Conservation (phyloP, 2,888 invertebrate species). For the Stenotaenia linearis region DNA sequence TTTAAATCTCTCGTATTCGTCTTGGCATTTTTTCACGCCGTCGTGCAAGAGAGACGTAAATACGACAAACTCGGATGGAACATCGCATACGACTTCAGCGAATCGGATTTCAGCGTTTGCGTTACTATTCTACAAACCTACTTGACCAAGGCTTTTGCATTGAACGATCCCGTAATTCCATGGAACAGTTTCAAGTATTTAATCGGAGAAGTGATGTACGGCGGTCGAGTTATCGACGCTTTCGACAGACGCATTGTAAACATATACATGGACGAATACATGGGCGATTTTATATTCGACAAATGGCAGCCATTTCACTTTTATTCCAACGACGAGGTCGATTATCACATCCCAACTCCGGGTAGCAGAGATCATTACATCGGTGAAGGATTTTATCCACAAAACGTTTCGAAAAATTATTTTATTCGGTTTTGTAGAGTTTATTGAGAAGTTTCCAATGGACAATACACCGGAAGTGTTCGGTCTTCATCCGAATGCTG, state of each 20-base stretch:
- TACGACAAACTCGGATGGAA: slow-evolving; percentile 95
- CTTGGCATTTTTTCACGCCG: slow-evolving; percentile 87
- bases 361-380: slow-evolving; percentile 65
- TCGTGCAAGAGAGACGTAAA: slow-evolving; percentile 81
- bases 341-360: slow-evolving; percentile 70
- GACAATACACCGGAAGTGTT: slow-evolving; percentile 85
- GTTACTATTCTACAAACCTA: slow-evolving; percentile 78
- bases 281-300: slow-evolving; percentile 90
- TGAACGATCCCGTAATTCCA: slow-evolving; percentile 63
- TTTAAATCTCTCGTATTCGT: slow-evolving; percentile 79
- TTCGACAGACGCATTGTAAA: slow-evolving; percentile 79
- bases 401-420: neutral
- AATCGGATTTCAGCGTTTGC: slow-evolving; percentile 86
- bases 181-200: slow-evolving; percentile 88
- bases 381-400: slow-evolving; percentile 49
- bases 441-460: slow-evolving; percentile 73
- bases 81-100: slow-evolving; percentile 83
- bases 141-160: slow-evolving; percentile 60
- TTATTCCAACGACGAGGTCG: slow-evolving; percentile 65
- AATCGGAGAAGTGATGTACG: slow-evolving; percentile 93
- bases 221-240: slow-evolving; percentile 85
- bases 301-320: slow-evolving; percentile 87
- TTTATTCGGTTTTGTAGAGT: slow-evolving; percentile 51
- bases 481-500: slow-evolving; percentile 89
- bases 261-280: slow-evolving; percentile 88